Percentiles rank a stretch among this genome's conserved stretches.
These are phyloP conservation scores for Notoglanidium macrostoma DNA, from an alignment of 2,797 vertebrate species.

Conservation along the genomic window DNA sequence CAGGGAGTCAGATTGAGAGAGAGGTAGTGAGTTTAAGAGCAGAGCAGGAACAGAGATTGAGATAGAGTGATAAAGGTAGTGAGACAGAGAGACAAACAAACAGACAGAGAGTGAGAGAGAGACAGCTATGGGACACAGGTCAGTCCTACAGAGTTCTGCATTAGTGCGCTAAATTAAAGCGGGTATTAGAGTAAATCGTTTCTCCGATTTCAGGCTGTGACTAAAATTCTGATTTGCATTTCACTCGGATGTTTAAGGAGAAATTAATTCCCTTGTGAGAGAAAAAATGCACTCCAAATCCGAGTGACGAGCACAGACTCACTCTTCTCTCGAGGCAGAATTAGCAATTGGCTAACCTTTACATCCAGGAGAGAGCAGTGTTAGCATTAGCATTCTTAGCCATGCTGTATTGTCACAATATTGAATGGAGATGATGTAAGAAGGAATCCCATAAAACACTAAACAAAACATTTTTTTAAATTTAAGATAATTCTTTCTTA, in stretches of 20 bases:
- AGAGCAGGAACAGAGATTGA: neutral
- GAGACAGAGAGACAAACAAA: neutral
- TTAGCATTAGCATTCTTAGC: conserved; percentile 6
- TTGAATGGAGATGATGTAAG: too few species aligned
- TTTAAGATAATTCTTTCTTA: neutral
- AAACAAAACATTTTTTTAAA: neutral
- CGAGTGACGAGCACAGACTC: neutral
- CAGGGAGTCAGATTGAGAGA: neutral
- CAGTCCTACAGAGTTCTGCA: conserved; percentile 2
- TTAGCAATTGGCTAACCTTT: neutral
- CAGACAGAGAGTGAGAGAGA: neutral
- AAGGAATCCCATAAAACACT: neutral
- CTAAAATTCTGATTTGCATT: conserved; percentile 2
- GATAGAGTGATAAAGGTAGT: neutral
- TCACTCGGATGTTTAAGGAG: neutral
- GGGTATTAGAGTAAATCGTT: neutral
- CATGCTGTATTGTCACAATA: neutral
- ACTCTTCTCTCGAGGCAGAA: neutral
- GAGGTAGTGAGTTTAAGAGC: neutral
- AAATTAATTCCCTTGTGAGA: neutral
- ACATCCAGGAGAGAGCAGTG: neutral
- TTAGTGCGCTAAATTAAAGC: conserved; percentile 1
- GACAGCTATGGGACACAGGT: neutral
- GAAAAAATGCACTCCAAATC: neutral
- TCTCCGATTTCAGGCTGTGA: neutral